Evolutionary conservation across 2,888 invertebrate genomes (phyloP).

Genomic region (Leptopilina drosophilae): DNA sequence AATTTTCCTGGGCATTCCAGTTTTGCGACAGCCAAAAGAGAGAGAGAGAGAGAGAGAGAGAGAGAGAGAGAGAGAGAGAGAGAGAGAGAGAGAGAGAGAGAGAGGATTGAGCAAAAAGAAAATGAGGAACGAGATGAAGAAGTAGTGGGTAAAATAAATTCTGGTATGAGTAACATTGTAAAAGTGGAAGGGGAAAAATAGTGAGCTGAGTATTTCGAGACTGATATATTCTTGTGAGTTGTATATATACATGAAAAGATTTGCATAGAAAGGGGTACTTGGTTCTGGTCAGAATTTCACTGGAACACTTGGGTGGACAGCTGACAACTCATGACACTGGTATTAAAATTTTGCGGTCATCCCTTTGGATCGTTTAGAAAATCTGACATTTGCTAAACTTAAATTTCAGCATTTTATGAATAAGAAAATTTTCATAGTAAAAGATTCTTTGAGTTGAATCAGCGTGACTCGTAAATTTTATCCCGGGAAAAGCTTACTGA

Average conservation of each 20-base stretch:
- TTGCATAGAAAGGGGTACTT: slow-evolving; percentile 69
- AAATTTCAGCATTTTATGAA: slow-evolving; percentile 7
- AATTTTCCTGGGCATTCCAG: slow-evolving; percentile 54
- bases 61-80: too few species aligned
- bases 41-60: slow-evolving; percentile 19
- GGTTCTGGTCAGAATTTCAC: slow-evolving; percentile 61
- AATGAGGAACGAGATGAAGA: slow-evolving; percentile 4
- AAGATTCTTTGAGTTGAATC: not conserved
- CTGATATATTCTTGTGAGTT: slow-evolving; percentile 63
- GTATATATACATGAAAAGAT: slow-evolving; percentile 59
- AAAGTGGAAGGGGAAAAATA: slow-evolving; percentile 19
- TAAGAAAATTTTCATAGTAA: not conserved
- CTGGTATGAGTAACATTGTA: not conserved
- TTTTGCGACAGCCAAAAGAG: slow-evolving; percentile 45
- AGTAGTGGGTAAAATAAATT: slow-evolving; percentile 40
- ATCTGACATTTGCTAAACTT: slow-evolving; percentile 6
- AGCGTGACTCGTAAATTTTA: slow-evolving; percentile 5
- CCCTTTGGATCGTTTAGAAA: slow-evolving; percentile 4
- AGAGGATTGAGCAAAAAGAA: too few species aligned
- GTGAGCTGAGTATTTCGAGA: slow-evolving; percentile 23
- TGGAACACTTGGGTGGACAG: slow-evolving; percentile 60
- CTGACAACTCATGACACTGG: slow-evolving; percentile 63
- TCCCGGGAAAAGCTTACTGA: not conserved
- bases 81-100: too few species aligned
- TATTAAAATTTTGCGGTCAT: slow-evolving; percentile 63